Percentiles rank a stretch among this genome's conserved stretches.
phyloP scores from a whole-genome alignment of 2,888 invertebrate species.

The Xestia sexstrigata region DNA sequence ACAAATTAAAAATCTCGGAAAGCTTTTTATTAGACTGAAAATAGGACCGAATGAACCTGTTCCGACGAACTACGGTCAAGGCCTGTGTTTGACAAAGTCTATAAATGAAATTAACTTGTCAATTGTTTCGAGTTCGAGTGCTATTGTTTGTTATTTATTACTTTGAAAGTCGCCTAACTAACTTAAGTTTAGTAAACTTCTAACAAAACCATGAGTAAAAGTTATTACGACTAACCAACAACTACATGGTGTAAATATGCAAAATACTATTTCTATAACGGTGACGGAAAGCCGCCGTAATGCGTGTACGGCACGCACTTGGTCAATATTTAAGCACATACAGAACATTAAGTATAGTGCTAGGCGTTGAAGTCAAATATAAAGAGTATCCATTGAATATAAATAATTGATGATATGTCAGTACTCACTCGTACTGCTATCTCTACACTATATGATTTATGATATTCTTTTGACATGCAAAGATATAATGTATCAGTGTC shows the following conservation, averaged over 20 bases:
- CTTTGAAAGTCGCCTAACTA: slow-evolving; percentile 19
- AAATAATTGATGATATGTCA: slow-evolving; percentile 63
- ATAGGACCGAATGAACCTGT: slow-evolving; percentile 27
- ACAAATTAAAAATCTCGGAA: slow-evolving; percentile 33
- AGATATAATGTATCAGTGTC: slow-evolving; percentile 54
- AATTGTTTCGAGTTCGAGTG: slow-evolving; percentile 19
- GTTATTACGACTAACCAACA: slow-evolving; percentile 22
- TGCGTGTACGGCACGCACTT: slow-evolving; percentile 49
- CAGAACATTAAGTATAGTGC: slow-evolving; percentile 30
- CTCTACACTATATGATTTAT: slow-evolving; percentile 61
- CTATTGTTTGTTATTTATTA: slow-evolving; percentile 22
- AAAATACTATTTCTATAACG: slow-evolving; percentile 32
- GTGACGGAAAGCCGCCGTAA: slow-evolving; percentile 37
- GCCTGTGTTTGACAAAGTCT: slow-evolving; percentile 16
- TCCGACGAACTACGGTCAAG: slow-evolving; percentile 7
- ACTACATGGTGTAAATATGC: slow-evolving; percentile 30
- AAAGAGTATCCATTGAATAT: slow-evolving; percentile 54
- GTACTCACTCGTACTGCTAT: slow-evolving; percentile 52
- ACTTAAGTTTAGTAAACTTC: slow-evolving; percentile 22
- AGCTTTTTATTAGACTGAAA: slow-evolving; percentile 36
- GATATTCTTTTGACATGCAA: slow-evolving; percentile 65
- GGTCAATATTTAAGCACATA: slow-evolving; percentile 45
- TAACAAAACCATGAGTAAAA: slow-evolving; percentile 18
- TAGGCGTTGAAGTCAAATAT: slow-evolving; percentile 52
- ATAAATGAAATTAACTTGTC: slow-evolving; percentile 46